Evolutionary conservation across 2,113 vertebrate genomes (phyloP).

Genomic region (Emydura subglobosa): DNA sequence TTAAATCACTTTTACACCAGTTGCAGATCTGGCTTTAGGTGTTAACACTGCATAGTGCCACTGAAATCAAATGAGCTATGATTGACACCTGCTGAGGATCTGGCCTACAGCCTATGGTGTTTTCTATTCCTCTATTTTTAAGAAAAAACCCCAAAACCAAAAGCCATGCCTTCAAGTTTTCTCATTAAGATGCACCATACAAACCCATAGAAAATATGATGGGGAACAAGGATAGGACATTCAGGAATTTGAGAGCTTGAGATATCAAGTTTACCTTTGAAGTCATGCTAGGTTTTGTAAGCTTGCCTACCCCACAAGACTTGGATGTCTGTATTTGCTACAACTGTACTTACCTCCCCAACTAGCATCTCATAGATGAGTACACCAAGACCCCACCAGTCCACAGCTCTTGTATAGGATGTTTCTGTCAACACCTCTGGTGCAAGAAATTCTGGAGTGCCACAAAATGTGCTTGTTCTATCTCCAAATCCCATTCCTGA

Average conservation of each 20-base stretch:
- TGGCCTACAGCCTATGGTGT: background rate
- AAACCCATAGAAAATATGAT: background rate
- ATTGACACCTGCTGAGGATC: background rate
- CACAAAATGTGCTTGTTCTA: conserved; percentile 97
- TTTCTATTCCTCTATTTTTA: too few relatives aligned
- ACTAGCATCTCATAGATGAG: conserved; percentile 99
- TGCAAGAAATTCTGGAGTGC: conserved; percentile 97
- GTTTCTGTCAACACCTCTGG: conserved; percentile 98
- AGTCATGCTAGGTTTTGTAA: background rate
- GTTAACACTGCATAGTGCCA: background rate
- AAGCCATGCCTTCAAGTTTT: background rate
- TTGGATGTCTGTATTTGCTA: background rate
- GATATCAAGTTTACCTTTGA: background rate
- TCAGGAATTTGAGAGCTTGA: background rate
- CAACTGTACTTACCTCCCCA: conserved; percentile 89
- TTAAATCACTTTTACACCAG: background rate
- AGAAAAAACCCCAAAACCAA: too few relatives aligned
- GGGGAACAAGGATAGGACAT: background rate
- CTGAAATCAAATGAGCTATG: background rate
- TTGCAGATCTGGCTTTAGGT: background rate
- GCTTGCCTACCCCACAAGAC: background rate
- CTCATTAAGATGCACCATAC: background rate
- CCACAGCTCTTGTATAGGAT: conserved; percentile 96
- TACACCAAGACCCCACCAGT: conserved; percentile 99
- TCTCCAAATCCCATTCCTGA: conserved; percentile 98